Evolutionary conservation across 2,888 invertebrate species (phyloP), one percentile per base, ranked within the genome.

Genomic region (Caenorhabditis sp.): DNA sequence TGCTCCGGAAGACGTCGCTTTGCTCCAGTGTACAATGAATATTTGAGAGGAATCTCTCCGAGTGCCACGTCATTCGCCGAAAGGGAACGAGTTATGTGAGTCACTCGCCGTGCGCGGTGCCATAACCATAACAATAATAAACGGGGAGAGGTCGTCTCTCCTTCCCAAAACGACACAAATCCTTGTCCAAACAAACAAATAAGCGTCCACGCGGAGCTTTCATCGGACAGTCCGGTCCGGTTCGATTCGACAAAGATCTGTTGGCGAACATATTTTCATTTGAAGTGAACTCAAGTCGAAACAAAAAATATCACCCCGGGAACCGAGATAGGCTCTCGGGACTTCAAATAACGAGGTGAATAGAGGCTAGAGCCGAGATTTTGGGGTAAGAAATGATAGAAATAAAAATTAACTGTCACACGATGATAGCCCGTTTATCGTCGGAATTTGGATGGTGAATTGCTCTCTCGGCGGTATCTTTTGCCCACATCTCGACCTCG

Each of bases 401-500:
- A 50, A 46, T 26, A 41, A 68, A 50, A 35, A 35, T 35, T 2
- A 13, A 35, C 35, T 2, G n/a, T n/a, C n/a, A n/a, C n/a, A n/a
- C n/a, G n/a, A n/a, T n/a, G 9, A 35, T 7, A 45, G 45, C 11
- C 3, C 4, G 22, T 32, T 52, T 35, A 68, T 50, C 68, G 58
- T 22, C 68, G 58, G 32, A 24, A 52, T 7, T 59, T 58, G 2
- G 68, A 52, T 48, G 74, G 74, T 37, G 75, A 70, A 39, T 43
- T 56, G 45, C 58, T 62, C 13, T 58, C 61, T 17, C 48, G 26
- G 0, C 68, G 78, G 27, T 62, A 68, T 24, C 55, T 58, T 37
- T 79, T 80, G 17, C 79, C 80, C 15, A 79, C 77, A 30, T 83
- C 81, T 32, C 75, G 78, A 17, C 43, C 56, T 43, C 48, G 55